These are phyloP conservation scores for Porites divaricata DNA, from an alignment of 92 coral and sea anemone species.

Conservation along the genomic window DNA sequence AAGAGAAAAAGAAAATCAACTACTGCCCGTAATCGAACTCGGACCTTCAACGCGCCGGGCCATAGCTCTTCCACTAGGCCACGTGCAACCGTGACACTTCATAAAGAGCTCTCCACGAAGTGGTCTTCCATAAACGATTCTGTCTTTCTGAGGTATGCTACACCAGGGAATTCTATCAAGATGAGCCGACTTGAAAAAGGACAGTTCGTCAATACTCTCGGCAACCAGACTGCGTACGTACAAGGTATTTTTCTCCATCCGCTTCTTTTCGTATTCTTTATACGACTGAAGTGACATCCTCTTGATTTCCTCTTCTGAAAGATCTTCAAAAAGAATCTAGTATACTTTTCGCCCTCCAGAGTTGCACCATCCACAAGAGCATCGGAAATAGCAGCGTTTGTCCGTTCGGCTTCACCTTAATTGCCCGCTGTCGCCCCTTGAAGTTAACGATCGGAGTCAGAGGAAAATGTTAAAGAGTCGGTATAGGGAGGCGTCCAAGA, in stretches of 20 bases:
- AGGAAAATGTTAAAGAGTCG: too few relatives aligned
- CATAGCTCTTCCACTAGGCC: too few relatives aligned
- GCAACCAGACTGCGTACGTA: slow-evolving; percentile 4
- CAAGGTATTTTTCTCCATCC: slow-evolving; percentile 50
- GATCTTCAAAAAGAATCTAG: slow-evolving; percentile 55
- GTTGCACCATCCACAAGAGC: slow-evolving; percentile 61
- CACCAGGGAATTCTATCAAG: too few relatives aligned
- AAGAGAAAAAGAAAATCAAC: too few relatives aligned
- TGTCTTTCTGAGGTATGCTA: too few relatives aligned
- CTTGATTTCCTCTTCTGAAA: slow-evolving; percentile 48
- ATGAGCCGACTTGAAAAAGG: too few relatives aligned
- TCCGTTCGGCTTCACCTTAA: slow-evolving; percentile 46
- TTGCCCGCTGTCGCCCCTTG: slow-evolving; percentile 40
- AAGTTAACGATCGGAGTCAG: neutral
- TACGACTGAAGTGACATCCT: slow-evolving; percentile 32
- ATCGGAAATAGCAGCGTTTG: slow-evolving; percentile 49
- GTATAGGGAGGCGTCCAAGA: too few relatives aligned
- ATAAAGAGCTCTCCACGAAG: too few relatives aligned
- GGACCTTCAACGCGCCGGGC: too few relatives aligned
- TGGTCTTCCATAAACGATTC: too few relatives aligned
- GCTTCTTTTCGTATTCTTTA: slow-evolving; percentile 46
- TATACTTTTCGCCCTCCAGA: slow-evolving; percentile 39
- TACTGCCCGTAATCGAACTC: too few relatives aligned
- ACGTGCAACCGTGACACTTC: too few relatives aligned
- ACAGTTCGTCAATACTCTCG: slow-evolving; percentile 17